A percentile compares a stretch with the other conserved stretches of the same genome.
These are phyloP conservation scores for Phrynocephalus guinanensis DNA, from an alignment of 2,797 vertebrate species.

Conservation along the genomic window DNA sequence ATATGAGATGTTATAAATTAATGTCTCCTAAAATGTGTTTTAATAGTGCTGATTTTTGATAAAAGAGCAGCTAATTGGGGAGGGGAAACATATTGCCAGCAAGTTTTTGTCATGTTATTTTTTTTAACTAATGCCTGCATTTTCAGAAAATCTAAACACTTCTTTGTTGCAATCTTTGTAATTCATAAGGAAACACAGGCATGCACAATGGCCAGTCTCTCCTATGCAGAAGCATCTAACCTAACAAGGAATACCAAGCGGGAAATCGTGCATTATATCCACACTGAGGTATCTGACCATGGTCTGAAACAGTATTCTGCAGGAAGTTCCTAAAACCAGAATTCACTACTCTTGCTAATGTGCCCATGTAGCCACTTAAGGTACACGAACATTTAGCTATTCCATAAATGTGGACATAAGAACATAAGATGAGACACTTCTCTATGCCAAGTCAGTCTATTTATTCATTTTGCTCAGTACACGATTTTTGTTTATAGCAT, in stretches of 20 bases:
- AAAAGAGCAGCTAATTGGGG: neutral
- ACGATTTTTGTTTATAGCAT: neutral
- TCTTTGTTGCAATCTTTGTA: no score
- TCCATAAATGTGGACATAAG: neutral
- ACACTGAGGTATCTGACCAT: neutral
- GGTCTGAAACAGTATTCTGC: neutral
- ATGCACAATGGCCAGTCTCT: neutral
- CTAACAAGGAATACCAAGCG: no score
- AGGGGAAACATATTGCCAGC: neutral
- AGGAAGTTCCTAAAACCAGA: neutral
- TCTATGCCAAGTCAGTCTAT: neutral
- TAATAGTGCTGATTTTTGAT: neutral
- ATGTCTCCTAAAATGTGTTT: neutral
- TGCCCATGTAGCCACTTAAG: no score
- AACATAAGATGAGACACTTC: neutral
- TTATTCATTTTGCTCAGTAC: neutral
- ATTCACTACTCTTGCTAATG: no score
- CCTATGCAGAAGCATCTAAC: neutral
- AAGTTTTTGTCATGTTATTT: neutral
- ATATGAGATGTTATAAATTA: neutral
- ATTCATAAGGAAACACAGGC: no score
- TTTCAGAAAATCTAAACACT: neutral
- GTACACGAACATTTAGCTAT: no score
- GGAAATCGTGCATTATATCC: no score
- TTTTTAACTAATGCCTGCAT: neutral